Evolutionary conservation across 2,888 invertebrate species (phyloP), one percentile per base, ranked within the genome.

Genomic region (Camponotus fellah): DNA sequence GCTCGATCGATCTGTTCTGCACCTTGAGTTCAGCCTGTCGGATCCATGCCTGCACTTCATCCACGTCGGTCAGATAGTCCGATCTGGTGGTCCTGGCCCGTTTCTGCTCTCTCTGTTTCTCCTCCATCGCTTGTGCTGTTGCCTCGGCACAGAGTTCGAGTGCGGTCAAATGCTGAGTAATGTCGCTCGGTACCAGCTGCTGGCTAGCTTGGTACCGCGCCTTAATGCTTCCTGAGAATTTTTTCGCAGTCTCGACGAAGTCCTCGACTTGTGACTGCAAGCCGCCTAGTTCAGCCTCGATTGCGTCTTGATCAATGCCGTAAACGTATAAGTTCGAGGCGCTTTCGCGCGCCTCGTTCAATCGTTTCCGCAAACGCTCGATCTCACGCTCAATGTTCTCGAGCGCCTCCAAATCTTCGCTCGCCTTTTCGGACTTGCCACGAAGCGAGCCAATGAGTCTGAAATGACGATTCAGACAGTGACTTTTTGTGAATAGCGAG

Each of bases 101-200:
- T 94, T 98, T 98, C 95, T 97, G 97, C 94, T 98, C 98, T 94
- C 97, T 96, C 93, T 97, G 97, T 95, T 98, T 98, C 93, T 98
- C 98, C 93, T 98, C 98, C 97, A 98, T 97, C 72, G 96, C 96
- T 91, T 97, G 97, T 76, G 96, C 96, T 81, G 98, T 96, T 86
- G 97, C 96, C 95, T 99, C 98, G 71, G 97, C 96, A 80, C 97
- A 96, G 89, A 98, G 95, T 95, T 98, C 98, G 92, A 98, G 96
- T 87, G 97, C 96, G 72, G 98, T 98, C 90, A 98, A 95, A 95
- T 98, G 97, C 95, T 98, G 97, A 86, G 96, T 96, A 87, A 98
- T 96, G 96, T 98, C 98, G 88, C 97, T 97, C 85, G 98, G 95
- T 43, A 95, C 94, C 84, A 95, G 91, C 92, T 95, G 95, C 91